phyloP scores from a whole-genome alignment of 2,113 vertebrate genomes.

The Hipposideros armiger region DNA sequence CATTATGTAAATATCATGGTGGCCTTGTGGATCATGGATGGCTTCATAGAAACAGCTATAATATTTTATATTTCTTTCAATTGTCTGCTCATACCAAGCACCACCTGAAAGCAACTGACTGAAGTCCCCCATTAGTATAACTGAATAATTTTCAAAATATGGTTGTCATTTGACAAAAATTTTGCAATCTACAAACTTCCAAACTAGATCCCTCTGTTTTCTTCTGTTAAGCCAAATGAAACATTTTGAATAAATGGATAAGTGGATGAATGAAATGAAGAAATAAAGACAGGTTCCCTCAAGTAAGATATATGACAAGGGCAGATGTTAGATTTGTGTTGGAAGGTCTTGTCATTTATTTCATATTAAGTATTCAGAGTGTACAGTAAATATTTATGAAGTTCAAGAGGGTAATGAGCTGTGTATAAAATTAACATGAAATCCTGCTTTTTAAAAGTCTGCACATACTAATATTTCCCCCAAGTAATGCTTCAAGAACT shows the following conservation, averaged over 20 bases:
- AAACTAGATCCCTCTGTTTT: not conserved
- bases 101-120: not conserved
- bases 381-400: conserved; percentile 20
- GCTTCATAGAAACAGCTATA: conserved; percentile 24
- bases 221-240: conserved; percentile 38
- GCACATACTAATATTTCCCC: not conserved
- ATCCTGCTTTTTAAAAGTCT: conserved; percentile 16
- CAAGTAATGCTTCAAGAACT: conserved; percentile 36
- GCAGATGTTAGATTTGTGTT: conserved; percentile 16
- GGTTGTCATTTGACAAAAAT: not conserved
- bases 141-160: not conserved
- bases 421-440: conserved; percentile 22
- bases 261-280: not conserved
- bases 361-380: conserved; percentile 28
- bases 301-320: not conserved
- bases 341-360: not conserved
- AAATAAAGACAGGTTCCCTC: not conserved
- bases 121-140: not conserved
- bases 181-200: not conserved
- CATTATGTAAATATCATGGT: conserved; percentile 46
- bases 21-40: not conserved
- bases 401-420: conserved; percentile 1
- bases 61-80: conserved; percentile 48
- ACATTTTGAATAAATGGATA: not conserved
- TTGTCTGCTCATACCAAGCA: not conserved